Percentiles rank a stretch among this genome's conserved stretches.
These are phyloP conservation scores for Dendrocincla fuliginosa DNA, from an alignment of 2,797 vertebrate genomes.

Conservation along the genomic window DNA sequence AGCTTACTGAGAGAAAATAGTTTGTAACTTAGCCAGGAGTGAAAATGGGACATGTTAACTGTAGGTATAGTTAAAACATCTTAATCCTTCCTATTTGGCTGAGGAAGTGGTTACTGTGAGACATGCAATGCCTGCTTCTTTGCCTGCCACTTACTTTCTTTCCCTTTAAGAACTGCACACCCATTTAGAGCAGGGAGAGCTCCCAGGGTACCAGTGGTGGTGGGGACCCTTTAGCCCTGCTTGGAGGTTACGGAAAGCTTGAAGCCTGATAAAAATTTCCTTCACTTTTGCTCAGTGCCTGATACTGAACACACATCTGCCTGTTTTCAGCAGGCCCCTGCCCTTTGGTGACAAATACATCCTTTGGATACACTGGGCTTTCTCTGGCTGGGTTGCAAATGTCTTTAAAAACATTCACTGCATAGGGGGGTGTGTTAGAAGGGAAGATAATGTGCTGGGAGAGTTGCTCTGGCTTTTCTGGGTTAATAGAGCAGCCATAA, in stretches of 20 bases:
- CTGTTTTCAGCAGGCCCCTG: not conserved
- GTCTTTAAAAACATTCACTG: not conserved
- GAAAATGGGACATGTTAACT: not conserved
- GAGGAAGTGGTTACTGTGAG: not conserved
- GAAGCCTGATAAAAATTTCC: not conserved
- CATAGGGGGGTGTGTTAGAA: not conserved
- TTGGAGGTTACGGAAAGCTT: not conserved
- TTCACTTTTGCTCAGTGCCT: not conserved
- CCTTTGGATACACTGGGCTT: not conserved
- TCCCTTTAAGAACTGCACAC: not conserved
- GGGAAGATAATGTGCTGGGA: not conserved
- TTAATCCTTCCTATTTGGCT: not conserved
- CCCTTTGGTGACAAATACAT: not conserved
- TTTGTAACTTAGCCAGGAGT: not conserved
- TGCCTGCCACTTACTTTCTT: not conserved
- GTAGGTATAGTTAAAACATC: not conserved
- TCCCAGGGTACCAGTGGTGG: not conserved
- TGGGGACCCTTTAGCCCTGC: not conserved
- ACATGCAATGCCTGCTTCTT: not conserved
- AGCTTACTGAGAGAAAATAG: not conserved
- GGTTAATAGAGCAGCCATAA: not conserved
- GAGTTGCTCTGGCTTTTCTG: not conserved
- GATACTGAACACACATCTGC: not conserved
- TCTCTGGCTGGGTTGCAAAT: not conserved
- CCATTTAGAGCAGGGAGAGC: not conserved